A percentile compares a stretch with the other conserved stretches of the same genome.
phyloP scores from a whole-genome alignment of 2,113 vertebrate genomes.

The Sinosuthora webbiana region DNA sequence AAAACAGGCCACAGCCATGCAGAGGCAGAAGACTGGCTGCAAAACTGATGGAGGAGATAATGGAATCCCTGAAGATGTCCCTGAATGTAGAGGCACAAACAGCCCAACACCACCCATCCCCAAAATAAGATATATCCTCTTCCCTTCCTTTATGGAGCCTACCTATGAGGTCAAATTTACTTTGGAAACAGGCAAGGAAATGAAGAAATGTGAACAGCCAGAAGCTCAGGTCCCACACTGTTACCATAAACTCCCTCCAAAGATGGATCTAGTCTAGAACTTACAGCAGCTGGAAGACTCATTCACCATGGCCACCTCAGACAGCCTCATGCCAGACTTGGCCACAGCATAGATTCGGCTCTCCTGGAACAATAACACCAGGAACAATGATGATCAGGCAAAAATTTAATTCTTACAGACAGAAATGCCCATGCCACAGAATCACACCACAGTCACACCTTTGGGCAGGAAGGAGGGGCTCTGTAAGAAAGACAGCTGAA shows the following conservation, averaged over 20 bases:
- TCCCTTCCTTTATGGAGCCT: background rate
- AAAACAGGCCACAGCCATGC: background rate
- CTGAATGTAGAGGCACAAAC: background rate
- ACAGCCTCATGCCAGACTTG: constrained; percentile 87
- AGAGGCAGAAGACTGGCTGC: background rate
- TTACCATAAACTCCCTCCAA: background rate
- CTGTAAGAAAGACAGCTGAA: background rate
- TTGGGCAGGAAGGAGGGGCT: background rate
- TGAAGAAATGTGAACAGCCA: background rate
- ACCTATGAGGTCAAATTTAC: background rate
- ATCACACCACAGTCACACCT: background rate
- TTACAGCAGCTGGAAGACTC: constrained; percentile 76
- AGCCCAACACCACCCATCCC: background rate
- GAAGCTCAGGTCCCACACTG: background rate
- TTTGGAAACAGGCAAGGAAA: constrained; percentile 8
- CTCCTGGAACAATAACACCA: constrained; percentile 74
- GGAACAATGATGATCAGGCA: background rate
- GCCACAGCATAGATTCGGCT: constrained; percentile 89
- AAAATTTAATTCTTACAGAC: background rate
- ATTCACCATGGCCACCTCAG: constrained; percentile 73
- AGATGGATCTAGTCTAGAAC: background rate
- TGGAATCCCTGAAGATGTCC: background rate
- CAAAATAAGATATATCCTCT: background rate
- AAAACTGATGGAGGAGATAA: background rate
- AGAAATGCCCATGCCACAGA: background rate